Conservation (phyloP, 1,140 invertebrate species). For the Mercenaria mercenaria region DNA sequence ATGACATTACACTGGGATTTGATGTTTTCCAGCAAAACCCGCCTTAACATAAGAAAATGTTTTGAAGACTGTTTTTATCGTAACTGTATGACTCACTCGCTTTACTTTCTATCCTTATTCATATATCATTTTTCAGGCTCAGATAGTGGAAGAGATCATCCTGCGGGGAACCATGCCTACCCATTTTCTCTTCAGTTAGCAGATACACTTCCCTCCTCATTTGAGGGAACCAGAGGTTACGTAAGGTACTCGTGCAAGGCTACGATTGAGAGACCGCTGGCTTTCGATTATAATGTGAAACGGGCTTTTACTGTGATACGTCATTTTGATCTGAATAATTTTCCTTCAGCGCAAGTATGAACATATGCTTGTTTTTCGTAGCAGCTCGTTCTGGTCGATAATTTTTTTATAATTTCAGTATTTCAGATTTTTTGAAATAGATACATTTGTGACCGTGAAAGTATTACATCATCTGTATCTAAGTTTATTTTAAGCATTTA, state of each 20-base stretch:
- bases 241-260: conserved; percentile 86
- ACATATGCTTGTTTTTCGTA: conserved; percentile 1
- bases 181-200: conserved; percentile 86
- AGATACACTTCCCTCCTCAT: conserved; percentile 86
- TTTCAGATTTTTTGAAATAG: no score
- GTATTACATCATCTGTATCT: no score
- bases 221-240: conserved; percentile 86
- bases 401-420: no score
- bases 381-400: no score
- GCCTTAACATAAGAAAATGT: no score
- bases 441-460: no score
- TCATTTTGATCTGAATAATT: conserved; percentile 79
- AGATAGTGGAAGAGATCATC: conserved; percentile 68
- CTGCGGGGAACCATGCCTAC: conserved; percentile 85
- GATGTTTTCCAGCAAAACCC: no score
- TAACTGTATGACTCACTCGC: no score
- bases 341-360: conserved; percentile 74
- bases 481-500: no score
- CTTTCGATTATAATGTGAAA: conserved; percentile 82
- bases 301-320: conserved; percentile 83
- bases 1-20: no score
- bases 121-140: neutral
- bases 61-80: no score
- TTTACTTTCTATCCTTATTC: no score
- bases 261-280: conserved; percentile 85